phyloP scores from a whole-genome alignment of 2,113 vertebrate species.

The Phrynosoma platyrhinos region DNA sequence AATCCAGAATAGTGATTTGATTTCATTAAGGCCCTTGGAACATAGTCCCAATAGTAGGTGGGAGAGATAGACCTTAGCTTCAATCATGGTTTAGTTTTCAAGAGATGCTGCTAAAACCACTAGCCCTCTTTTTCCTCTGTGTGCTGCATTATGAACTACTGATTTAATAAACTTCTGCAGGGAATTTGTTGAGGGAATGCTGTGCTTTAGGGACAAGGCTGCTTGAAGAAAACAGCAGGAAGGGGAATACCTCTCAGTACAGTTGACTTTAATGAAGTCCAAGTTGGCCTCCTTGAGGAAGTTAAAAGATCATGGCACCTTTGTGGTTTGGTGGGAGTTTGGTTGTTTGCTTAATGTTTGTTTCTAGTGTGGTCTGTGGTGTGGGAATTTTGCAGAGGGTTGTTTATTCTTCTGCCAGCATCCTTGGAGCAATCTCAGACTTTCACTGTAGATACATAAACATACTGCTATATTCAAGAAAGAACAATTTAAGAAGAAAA shows the following conservation, averaged over 20 bases:
- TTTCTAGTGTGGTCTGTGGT: constrained; percentile 48
- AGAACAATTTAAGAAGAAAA: constrained; percentile 27
- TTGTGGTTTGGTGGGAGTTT: constrained; percentile 11
- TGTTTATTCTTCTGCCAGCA: constrained; percentile 50
- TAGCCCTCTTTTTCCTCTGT: not conserved
- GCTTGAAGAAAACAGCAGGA: constrained; percentile 39
- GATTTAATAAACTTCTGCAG: constrained; percentile 42
- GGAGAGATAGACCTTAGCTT: not conserved
- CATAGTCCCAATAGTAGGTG: not conserved
- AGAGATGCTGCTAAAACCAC: not conserved
- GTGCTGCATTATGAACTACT: constrained; percentile 43
- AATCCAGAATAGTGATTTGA: not conserved
- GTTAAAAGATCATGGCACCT: not conserved
- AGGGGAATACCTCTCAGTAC: constrained; percentile 34
- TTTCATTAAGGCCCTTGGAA: not conserved
- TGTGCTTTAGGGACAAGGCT: constrained; percentile 25
- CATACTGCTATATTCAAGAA: constrained; percentile 16
- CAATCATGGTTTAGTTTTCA: not conserved
- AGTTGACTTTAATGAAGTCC: constrained; percentile 48
- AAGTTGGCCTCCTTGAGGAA: constrained; percentile 23
- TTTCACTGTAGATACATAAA: constrained; percentile 40
- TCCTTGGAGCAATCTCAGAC: constrained; percentile 40
- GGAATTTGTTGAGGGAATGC: constrained; percentile 35
- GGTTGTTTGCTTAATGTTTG: constrained; percentile 56
- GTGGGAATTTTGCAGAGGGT: constrained; percentile 53